A percentile compares a stretch with the other conserved stretches of the same genome.
Conservation (phyloP, 2,113 vertebrate genomes). For the Paedocypris sp. region DNA sequence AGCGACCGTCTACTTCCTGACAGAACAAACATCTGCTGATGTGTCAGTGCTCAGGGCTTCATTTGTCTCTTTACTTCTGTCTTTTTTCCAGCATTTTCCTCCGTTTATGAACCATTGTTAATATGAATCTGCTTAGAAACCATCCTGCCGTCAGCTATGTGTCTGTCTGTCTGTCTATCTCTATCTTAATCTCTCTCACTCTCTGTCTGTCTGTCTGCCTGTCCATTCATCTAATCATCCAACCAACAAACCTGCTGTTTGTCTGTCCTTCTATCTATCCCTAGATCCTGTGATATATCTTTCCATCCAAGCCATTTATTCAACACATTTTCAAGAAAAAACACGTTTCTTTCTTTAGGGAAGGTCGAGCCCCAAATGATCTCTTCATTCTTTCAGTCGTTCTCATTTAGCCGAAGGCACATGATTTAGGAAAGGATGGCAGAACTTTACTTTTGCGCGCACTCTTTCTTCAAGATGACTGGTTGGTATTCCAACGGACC, state of each 20-base stretch:
- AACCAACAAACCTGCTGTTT: no score
- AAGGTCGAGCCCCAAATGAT: no score
- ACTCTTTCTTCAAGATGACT: background rate
- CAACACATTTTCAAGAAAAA: no score
- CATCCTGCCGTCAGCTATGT: no score
- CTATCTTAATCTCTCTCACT: background rate
- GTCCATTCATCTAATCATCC: no score
- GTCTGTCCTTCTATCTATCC: no score
- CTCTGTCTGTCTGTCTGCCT: no score
- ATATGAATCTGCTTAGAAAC: conserved; percentile 11
- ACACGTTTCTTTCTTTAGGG: no score
- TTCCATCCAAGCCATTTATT: no score
- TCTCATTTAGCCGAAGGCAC: no score
- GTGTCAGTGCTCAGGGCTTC: background rate
- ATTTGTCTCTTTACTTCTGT: background rate
- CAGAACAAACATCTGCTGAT: background rate
- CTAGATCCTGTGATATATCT: no score
- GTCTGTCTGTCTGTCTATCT: conserved; percentile 2
- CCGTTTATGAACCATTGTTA: conserved; percentile 10
- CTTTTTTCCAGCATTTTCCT: background rate
- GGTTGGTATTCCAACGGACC: background rate
- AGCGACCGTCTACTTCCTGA: background rate
- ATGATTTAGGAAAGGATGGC: background rate
- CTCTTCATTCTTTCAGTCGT: no score
- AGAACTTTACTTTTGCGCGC: background rate